Conservation (phyloP, 2,888 invertebrate genomes). For the Lochmaea capreae region DNA sequence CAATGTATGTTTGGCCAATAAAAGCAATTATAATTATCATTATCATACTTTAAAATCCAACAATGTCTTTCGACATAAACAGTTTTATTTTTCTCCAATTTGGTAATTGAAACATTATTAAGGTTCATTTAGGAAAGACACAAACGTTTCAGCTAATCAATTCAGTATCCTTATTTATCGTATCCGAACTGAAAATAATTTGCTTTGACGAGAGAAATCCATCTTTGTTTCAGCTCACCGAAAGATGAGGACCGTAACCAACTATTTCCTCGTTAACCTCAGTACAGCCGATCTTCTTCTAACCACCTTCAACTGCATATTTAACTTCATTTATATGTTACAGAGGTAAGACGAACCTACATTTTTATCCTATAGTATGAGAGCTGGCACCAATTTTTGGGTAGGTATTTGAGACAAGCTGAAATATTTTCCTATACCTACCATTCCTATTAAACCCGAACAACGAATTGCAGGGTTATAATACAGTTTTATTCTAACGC, state of each 20-base stretch:
- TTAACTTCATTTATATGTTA: slow-evolving; percentile 91
- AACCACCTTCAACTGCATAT: slow-evolving; percentile 88
- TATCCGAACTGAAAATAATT: not conserved
- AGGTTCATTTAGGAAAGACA: not conserved
- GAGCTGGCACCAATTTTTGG: no score
- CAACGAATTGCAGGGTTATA: no score
- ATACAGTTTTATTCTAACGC: no score
- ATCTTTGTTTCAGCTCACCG: slow-evolving; percentile 74
- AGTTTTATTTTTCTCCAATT: no score
- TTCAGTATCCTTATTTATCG: not conserved
- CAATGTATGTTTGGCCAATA: no score
- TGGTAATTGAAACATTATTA: no score
- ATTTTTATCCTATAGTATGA: not conserved
- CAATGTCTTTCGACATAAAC: no score
- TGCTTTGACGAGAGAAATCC: slow-evolving; percentile 11
- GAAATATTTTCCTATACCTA: no score
- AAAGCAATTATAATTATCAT: no score
- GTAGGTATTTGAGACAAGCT: no score
- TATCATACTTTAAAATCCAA: no score
- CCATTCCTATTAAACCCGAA: no score
- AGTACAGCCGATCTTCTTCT: slow-evolving; percentile 89
- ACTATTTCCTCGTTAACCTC: slow-evolving; percentile 91
- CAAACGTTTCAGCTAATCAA: not conserved
- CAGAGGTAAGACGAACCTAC: slow-evolving; percentile 70
- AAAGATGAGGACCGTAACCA: slow-evolving; percentile 89